A percentile compares a stretch with the other conserved stretches of the same genome.
Conservation (phyloP, 2,113 vertebrate genomes). For the Elaphurus davidianus region DNA sequence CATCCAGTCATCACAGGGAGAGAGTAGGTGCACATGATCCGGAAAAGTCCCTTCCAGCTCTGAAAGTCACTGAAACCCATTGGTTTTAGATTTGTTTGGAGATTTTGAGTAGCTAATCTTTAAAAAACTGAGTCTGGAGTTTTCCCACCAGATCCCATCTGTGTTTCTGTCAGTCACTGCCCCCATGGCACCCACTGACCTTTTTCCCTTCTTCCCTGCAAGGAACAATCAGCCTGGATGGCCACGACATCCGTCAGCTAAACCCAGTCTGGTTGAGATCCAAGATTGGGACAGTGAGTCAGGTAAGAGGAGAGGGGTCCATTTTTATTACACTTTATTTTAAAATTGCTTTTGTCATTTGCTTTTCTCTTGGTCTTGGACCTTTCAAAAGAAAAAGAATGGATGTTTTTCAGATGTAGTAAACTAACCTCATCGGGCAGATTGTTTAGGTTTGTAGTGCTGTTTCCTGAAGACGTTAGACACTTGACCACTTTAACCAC, state of each 20-base stretch:
- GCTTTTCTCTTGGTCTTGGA: not conserved
- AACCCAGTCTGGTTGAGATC: constrained; percentile 94
- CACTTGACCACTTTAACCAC: not conserved
- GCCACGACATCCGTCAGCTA: constrained; percentile 88
- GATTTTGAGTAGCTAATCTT: not conserved
- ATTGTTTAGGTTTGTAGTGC: not conserved
- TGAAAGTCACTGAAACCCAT: not conserved
- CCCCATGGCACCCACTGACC: not conserved
- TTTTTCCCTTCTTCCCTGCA: not conserved
- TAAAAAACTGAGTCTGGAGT: not conserved
- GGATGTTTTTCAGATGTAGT: not conserved
- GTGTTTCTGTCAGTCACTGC: not conserved
- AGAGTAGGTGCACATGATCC: accelerated
- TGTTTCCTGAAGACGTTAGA: not conserved
- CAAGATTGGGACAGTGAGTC: constrained; percentile 95
- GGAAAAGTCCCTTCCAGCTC: not conserved
- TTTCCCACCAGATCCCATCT: not conserved
- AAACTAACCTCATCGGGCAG: not conserved
- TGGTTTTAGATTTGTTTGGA: not conserved
- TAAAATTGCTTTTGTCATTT: not conserved
- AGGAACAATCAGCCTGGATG: constrained; percentile 91
- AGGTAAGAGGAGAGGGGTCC: constrained; percentile 83
- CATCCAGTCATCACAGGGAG: not conserved
- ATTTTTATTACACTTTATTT: not conserved
- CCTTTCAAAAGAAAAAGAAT: not conserved